Evolutionary conservation across 2,113 vertebrate species (phyloP), one percentile per base, ranked within the genome.

Genomic region (Aviceda subcristata): DNA sequence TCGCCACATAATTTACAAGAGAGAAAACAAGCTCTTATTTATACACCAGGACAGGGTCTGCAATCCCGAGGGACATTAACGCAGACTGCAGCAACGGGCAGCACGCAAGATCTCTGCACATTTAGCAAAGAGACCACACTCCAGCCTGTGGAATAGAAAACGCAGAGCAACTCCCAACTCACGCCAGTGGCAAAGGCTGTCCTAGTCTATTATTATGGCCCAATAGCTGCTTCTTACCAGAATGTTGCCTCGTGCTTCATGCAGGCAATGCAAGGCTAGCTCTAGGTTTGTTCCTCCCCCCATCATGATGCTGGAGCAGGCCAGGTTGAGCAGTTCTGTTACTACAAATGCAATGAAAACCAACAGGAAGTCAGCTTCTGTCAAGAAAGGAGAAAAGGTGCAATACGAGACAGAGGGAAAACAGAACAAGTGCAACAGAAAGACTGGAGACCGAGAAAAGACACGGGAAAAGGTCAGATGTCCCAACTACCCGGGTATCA

Each of bases 231-330:
- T 23, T 29, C 97, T 97, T 75, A 99, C 98, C 98, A 97, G 83
- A 38, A 98, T 14, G 5, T 97, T 76, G 81, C 98, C 98, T 55
- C 71, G 97, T 16, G 97, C 97, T 45, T 98, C 98, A 3, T 98
- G 98, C 74, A 99, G 96, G 51, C 98, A 98, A 80, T 98, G 98
- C 68, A 98, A 92, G 1, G 98, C 98, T 0, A 98, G 96, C 94
- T 99, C 98, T 12, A 97, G 90, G 90, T 98, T 99, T 34, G 97
- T 98, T 66, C 98, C 98, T 79, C 98, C 98, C 23, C 98, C 98
- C 3, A 98, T 98, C 96, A 98, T 92, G 26, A 91, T 98, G 9
- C 98, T 98, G 92, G 98, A 98, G 94, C 98, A 98, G 43, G 98
- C 98, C 95, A 98, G 59, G 1, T 98, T 97, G 67, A 98, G 95